phyloP scores from a whole-genome alignment of 2,888 invertebrate species.

The Axea sp. region DNA sequence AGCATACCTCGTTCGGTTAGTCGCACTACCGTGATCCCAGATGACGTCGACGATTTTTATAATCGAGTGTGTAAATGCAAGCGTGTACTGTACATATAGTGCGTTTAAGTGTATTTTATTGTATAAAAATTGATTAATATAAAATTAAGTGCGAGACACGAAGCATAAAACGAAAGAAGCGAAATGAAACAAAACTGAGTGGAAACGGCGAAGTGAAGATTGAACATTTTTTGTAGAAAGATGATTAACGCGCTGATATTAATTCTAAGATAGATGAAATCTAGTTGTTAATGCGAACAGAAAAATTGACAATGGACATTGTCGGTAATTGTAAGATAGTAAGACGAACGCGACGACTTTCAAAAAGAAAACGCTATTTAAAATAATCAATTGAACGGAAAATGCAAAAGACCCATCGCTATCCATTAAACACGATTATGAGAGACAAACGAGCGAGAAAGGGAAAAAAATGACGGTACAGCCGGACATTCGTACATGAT shows the following conservation, averaged over 20 bases:
- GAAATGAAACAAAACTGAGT: not conserved
- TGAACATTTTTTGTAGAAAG: constrained; percentile 68
- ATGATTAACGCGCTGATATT: constrained; percentile 67
- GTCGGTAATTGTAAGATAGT: constrained; percentile 64
- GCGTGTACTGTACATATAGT: constrained; percentile 59
- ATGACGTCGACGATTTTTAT: constrained; percentile 30
- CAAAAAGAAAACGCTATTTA: constrained; percentile 21
- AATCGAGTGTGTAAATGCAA: constrained; percentile 66
- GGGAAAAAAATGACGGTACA: constrained; percentile 54
- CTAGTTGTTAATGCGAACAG: constrained; percentile 65
- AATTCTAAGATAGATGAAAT: constrained; percentile 65
- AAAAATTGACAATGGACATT: constrained; percentile 63
- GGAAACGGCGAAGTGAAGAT: constrained; percentile 31
- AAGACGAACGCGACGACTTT: constrained; percentile 59
- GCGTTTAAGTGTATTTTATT: constrained; percentile 76
- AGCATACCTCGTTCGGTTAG: not conserved
- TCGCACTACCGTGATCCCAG: not conserved
- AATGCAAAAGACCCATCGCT: constrained; percentile 48
- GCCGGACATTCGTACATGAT: constrained; percentile 35
- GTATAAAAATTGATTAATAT: constrained; percentile 68
- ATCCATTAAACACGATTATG: constrained; percentile 22
- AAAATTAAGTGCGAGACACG: constrained; percentile 17
- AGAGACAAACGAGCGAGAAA: constrained; percentile 64
- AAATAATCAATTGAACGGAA: constrained; percentile 35
- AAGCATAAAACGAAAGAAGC: constrained; percentile 6